Conservation (phyloP, 2,113 vertebrate species). For the Glaucidium brasilianum region DNA sequence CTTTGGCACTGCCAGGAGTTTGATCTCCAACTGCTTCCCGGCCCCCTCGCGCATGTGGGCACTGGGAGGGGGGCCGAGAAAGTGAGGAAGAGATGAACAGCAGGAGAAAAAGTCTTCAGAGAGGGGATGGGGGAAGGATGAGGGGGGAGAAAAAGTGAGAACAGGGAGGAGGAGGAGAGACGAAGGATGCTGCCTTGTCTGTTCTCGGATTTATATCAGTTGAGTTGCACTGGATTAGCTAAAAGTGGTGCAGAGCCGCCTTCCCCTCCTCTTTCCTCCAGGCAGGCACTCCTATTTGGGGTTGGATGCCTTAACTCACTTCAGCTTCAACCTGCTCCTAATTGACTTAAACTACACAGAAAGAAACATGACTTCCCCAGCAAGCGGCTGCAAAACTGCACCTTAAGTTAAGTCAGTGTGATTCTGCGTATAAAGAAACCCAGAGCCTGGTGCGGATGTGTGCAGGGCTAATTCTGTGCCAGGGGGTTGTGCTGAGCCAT, state of each 20-base stretch:
- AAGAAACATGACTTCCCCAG: constrained; percentile 14
- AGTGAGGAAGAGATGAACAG: constrained; percentile 10
- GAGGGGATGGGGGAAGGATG: constrained; percentile 34
- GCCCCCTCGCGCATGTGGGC: background rate
- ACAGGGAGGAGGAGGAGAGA: constrained; percentile 29
- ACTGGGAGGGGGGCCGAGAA: background rate
- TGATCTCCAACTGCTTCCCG: constrained; percentile 24
- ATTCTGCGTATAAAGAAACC: background rate
- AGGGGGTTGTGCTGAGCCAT: background rate
- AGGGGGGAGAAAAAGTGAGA: constrained; percentile 38
- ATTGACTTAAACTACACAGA: constrained; percentile 49
- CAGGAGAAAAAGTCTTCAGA: constrained; percentile 37
- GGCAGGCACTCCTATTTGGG: background rate
- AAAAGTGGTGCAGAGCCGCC: constrained; percentile 56
- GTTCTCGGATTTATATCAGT: background rate
- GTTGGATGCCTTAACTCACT: constrained; percentile 48
- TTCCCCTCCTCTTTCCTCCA: constrained; percentile 36
- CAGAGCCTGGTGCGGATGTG: background rate
- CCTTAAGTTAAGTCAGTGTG: background rate
- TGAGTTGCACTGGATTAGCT: constrained; percentile 36
- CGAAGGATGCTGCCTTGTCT: constrained; percentile 40
- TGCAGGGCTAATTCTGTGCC: background rate
- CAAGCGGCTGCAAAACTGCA: constrained; percentile 25
- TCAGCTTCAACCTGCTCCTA: constrained; percentile 58
- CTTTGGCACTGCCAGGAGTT: background rate